phyloP scores from a whole-genome alignment of 1,140 invertebrate species.

The Tigriopus japonicus region DNA sequence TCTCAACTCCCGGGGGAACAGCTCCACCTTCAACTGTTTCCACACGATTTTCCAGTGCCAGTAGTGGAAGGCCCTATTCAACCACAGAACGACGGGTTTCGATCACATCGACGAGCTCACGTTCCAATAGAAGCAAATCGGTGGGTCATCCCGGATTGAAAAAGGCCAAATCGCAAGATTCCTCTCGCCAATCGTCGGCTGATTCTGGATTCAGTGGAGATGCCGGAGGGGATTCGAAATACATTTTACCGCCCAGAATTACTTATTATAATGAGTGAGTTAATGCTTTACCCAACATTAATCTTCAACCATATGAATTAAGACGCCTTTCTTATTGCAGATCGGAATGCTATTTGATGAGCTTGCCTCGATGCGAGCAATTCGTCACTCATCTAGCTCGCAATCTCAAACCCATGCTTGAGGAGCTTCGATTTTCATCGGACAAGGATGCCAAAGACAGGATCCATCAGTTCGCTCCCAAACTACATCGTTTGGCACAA shows the following conservation, averaged over 20 bases:
- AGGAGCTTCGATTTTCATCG: background rate
- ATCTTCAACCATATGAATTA: background rate
- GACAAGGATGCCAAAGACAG: background rate
- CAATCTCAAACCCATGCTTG: background rate
- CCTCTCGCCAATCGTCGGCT: background rate
- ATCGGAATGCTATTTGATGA: constrained; percentile 10
- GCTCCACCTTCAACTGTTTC: background rate
- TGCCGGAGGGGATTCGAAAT: background rate
- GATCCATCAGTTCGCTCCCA: background rate
- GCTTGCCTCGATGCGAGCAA: constrained; percentile 5
- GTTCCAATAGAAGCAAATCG: no score
- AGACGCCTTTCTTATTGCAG: background rate
- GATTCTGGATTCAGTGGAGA: background rate
- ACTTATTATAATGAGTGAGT: background rate
- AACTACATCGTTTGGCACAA: constrained; percentile 7
- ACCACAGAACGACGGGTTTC: background rate
- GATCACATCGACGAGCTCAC: background rate
- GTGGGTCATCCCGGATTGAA: background rate
- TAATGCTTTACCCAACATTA: no score
- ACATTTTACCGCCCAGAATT: background rate
- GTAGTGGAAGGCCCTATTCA: background rate
- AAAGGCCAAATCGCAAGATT: background rate
- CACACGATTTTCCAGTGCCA: background rate
- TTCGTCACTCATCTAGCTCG: constrained; percentile 3
- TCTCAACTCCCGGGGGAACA: no score